Evolutionary conservation across 2,888 invertebrate species (phyloP).

Genomic region (Disparrhopalites patrizii): DNA sequence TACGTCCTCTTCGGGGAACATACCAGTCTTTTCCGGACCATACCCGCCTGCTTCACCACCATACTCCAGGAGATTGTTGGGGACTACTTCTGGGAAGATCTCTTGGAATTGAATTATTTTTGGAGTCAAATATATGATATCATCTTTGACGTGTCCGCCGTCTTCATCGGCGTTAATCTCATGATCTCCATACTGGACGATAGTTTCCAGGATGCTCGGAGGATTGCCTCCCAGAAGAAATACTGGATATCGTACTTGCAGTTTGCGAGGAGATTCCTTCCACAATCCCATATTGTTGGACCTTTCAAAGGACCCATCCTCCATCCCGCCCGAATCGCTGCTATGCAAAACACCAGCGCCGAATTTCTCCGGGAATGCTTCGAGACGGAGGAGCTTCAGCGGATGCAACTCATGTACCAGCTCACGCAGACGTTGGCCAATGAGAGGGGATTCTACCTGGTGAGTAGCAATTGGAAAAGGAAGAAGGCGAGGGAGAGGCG

Average conservation of each 20-base stretch:
- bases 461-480: not conserved
- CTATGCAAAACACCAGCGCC: not conserved
- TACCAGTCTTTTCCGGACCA: not conserved
- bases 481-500: not conserved
- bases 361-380: constrained; percentile 1
- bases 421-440: not conserved
- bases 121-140: constrained; percentile 8
- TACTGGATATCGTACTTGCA: constrained; percentile 7
- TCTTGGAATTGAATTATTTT: not conserved
- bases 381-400: constrained; percentile 1
- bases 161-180: constrained; percentile 1
- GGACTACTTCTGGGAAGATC: not conserved
- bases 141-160: not conserved
- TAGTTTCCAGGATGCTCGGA: constrained; percentile 5
- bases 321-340: constrained; percentile 3
- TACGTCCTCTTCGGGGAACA: not conserved
- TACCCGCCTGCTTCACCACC: not conserved
- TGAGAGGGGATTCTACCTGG: not conserved
- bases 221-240: constrained; percentile 10
- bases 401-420: not conserved
- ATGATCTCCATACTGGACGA: constrained; percentile 1
- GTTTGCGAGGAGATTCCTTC: not conserved
- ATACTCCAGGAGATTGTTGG: not conserved
- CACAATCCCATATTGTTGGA: not conserved
- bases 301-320: not conserved